A percentile compares a stretch with the other conserved stretches of the same genome.
Conservation (phyloP, 2,888 invertebrate genomes). For the Synergus itoensis region DNA sequence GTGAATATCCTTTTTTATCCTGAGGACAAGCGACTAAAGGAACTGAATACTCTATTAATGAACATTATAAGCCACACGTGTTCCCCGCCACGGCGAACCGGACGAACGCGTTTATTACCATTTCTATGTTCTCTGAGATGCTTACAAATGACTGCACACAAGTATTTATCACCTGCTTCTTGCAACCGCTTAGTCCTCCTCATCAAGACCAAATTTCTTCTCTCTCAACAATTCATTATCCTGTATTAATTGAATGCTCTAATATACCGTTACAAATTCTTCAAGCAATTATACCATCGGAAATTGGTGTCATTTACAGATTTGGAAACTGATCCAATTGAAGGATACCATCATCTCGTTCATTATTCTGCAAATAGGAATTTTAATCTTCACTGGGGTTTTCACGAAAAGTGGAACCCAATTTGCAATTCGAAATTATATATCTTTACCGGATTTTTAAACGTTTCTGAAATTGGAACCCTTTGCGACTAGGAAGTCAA, state of each 20-base stretch:
- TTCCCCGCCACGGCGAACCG: slow-evolving; percentile 20
- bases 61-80: slow-evolving; percentile 31
- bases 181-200: slow-evolving; percentile 13
- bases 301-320: background rate
- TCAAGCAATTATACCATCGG: background rate
- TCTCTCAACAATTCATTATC: slow-evolving; percentile 17
- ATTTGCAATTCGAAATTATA: too few species aligned
- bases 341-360: background rate
- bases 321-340: background rate
- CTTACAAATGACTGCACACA: slow-evolving; percentile 41
- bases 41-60: slow-evolving; percentile 39
- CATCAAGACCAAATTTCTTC: slow-evolving; percentile 26
- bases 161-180: slow-evolving; percentile 40
- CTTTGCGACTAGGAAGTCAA: too few species aligned
- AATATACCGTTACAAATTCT: background rate
- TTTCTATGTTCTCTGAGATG: slow-evolving; percentile 36
- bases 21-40: slow-evolving; percentile 28
- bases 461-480: too few species aligned
- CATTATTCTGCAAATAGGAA: background rate
- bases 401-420: too few species aligned
- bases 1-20: background rate
- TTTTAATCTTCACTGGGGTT: background rate
- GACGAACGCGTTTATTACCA: slow-evolving; percentile 41
- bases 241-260: slow-evolving; percentile 3
- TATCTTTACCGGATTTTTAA: too few species aligned